These are phyloP conservation scores for Arbacia lixula DNA, from an alignment of 53 echinoderm and acorn worm genomes.

Conservation along the genomic window DNA sequence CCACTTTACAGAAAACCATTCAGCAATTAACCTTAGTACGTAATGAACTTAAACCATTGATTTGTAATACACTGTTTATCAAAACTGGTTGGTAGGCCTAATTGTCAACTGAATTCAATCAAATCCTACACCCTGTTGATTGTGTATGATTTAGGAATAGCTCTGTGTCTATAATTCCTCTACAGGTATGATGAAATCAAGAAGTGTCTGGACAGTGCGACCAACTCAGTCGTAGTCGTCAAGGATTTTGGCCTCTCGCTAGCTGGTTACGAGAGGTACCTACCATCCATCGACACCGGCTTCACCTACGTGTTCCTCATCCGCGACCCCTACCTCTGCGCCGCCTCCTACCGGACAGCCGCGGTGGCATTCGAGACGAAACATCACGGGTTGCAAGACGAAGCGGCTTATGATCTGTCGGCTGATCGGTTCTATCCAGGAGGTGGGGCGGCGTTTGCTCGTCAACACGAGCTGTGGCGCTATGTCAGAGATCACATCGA, in stretches of 20 bases:
- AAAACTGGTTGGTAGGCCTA: too few relatives aligned
- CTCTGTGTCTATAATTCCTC: too few relatives aligned
- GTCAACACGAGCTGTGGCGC: constrained; percentile 10
- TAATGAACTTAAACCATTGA: too few relatives aligned
- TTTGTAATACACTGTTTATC: too few relatives aligned
- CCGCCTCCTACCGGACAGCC: constrained; percentile 14
- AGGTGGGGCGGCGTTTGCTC: constrained; percentile 2
- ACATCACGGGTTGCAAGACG: background rate
- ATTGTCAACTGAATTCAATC: too few relatives aligned
- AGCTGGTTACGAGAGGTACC: background rate
- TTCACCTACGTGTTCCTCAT: constrained; percentile 35
- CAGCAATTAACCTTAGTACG: too few relatives aligned
- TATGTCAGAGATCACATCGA: background rate
- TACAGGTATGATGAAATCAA: constrained; percentile 14
- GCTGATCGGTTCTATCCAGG: constrained; percentile 4
- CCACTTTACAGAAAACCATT: too few relatives aligned
- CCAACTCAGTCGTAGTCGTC: constrained; percentile 6
- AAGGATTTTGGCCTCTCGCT: background rate
- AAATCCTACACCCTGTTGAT: too few relatives aligned
- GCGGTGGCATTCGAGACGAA: constrained; percentile 14
- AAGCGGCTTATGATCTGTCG: background rate
- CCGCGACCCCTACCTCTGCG: constrained; percentile 4
- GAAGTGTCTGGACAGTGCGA: constrained; percentile 9
- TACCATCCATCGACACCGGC: constrained; percentile 10
- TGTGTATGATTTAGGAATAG: background rate